phyloP scores from a whole-genome alignment of 1,140 invertebrate genomes.

The Euborellia annulipes region DNA sequence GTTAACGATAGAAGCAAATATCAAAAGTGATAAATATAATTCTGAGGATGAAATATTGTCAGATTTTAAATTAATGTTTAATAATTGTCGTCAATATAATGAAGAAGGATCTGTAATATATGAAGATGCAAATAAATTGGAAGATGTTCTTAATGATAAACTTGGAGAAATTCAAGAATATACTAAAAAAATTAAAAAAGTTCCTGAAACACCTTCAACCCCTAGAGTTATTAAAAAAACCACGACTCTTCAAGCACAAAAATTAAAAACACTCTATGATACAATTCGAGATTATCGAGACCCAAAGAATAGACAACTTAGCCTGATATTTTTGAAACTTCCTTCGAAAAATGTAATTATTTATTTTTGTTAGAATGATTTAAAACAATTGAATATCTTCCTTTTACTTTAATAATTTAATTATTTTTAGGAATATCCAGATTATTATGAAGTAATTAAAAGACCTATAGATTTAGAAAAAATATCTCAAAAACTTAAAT shows the following conservation, averaged over 20 bases:
- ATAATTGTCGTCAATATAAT: slow-evolving; percentile 90
- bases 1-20: slow-evolving; percentile 82
- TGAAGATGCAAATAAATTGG: slow-evolving; percentile 79
- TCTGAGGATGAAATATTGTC: slow-evolving; percentile 45
- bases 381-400: not conserved
- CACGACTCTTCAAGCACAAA: slow-evolving; percentile 33
- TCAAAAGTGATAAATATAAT: slow-evolving; percentile 52
- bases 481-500: slow-evolving; percentile 77
- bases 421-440: slow-evolving; percentile 66
- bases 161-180: slow-evolving; percentile 34
- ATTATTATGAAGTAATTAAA: slow-evolving; percentile 97
- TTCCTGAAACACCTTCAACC: not conserved
- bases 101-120: slow-evolving; percentile 91
- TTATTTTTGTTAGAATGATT: not conserved
- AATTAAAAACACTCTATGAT: slow-evolving; percentile 76
- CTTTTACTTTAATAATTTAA: slow-evolving; percentile 3
- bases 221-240: slow-evolving; percentile 6
- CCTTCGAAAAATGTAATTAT: slow-evolving; percentile 66
- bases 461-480: slow-evolving; percentile 94
- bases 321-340: slow-evolving; percentile 85
- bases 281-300: slow-evolving; percentile 80
- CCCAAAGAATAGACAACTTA: slow-evolving; percentile 69
- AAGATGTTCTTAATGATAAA: slow-evolving; percentile 70
- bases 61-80: slow-evolving; percentile 80
- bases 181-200: slow-evolving; percentile 9